Evolutionary conservation across 1,140 invertebrate genomes (phyloP), one percentile per base, ranked within the genome.

Genomic region (Glossosoma conforme): DNA sequence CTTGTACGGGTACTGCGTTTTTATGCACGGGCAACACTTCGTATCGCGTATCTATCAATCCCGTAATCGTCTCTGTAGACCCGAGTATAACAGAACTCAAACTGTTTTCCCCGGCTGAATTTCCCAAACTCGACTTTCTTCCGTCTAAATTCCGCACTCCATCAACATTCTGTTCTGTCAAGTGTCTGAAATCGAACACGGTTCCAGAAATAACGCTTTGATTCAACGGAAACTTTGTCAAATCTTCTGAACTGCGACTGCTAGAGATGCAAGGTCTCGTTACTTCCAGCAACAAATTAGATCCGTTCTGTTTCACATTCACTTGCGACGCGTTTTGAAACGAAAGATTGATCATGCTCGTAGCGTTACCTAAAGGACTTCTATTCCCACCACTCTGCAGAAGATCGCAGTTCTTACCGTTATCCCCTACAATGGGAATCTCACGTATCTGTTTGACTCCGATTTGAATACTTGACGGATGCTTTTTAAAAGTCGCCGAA

Each of bases 1-100:
- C 53, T 44, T 52, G 53, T n/a, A 55, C 42, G 4, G 53, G 43
- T 22, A 44, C 21, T 2, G 41, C 44, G 14, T 46, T 50, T 25
- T 36, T 55, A 41, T 59, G 56, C 11, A 41, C 44, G n/a, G 56
- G 52, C 22, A 59, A 33, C 15, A 59, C 68, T 61, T 75, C 70
- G 52, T 71, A 67, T 65, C 75, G 67, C 0, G 81, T 82, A 56
- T 81, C 80, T 25, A 84, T 82, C 19, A 84, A 68, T 1, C 81
- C 81, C 13, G 74, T 79, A 33, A 84, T 84, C 11, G 81, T 84
- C 61, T 83, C 81, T 1, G 81, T 81, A 4, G 80, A 79, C 1
- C 81, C 77, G 0, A 76, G 76, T 48, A 79, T 78, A 32, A 75
- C 63, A 2, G 72, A 75, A 0, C 69, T 72, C 9, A 74, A 47